A percentile compares a stretch with the other conserved stretches of the same genome.
Conservation (phyloP, 2,888 invertebrate species). For the Eilema depressum region DNA sequence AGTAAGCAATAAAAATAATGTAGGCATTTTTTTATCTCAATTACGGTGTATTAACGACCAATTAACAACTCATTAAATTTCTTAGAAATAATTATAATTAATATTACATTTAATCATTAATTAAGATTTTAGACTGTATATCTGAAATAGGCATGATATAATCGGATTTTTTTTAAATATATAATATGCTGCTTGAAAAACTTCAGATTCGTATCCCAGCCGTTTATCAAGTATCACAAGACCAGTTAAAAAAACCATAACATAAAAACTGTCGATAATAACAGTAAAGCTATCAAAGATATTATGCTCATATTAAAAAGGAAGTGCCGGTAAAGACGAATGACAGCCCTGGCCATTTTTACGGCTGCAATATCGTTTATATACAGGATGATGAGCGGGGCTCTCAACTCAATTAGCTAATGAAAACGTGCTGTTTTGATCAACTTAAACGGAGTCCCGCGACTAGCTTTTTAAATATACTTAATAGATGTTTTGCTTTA, state of each 20-base stretch:
- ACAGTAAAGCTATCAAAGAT: constrained; percentile 27
- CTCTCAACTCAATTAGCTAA: constrained; percentile 82
- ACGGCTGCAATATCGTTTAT: constrained; percentile 66
- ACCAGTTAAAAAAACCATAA: constrained; percentile 14
- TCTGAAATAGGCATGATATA: not conserved
- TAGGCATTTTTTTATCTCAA: too few species aligned
- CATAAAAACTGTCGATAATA: constrained; percentile 20
- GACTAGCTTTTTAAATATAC: constrained; percentile 45
- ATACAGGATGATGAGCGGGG: constrained; percentile 64
- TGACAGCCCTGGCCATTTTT: constrained; percentile 63
- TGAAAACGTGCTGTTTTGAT: constrained; percentile 78
- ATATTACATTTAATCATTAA: too few species aligned
- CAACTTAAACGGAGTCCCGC: constrained; percentile 60
- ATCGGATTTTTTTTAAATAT: too few species aligned
- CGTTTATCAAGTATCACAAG: constrained; percentile 6
- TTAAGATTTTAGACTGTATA: too few species aligned
- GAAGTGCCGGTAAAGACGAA: constrained; percentile 18
- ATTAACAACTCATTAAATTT: too few species aligned
- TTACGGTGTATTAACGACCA: too few species aligned
- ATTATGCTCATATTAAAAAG: constrained; percentile 22
- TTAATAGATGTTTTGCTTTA: constrained; percentile 27
- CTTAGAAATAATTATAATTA: too few species aligned
- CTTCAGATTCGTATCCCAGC: not conserved
- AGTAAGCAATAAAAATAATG: too few species aligned
- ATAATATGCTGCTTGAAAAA: too few species aligned